These are phyloP conservation scores for Coendou prehensilis DNA, from an alignment of 2,797 vertebrate genomes.

Conservation along the genomic window DNA sequence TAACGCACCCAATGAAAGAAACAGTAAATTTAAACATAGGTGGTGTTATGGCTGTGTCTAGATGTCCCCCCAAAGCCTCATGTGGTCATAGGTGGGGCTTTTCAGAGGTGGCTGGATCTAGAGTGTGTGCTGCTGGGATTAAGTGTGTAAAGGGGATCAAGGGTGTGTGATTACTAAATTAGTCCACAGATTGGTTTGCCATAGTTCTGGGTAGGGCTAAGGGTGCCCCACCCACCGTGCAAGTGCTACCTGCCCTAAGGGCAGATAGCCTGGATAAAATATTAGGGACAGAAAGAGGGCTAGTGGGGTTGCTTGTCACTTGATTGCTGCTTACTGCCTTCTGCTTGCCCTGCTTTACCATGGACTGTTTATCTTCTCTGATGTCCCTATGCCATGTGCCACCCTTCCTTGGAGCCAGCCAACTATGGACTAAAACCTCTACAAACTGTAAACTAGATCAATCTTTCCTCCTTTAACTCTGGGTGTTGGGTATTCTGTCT, in stretches of 20 bases:
- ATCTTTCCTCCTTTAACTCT: neutral
- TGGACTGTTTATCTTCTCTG: neutral
- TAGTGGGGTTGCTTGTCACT: neutral
- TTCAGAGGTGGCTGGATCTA: neutral
- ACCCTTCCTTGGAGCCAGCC: neutral
- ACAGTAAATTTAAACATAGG: neutral
- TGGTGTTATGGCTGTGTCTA: neutral
- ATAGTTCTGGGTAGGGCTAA: neutral
- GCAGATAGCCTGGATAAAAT: neutral
- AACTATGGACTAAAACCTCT: neutral
- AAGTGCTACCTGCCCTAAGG: neutral
- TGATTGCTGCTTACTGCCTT: neutral
- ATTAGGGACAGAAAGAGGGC: neutral
- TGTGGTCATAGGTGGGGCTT: neutral
- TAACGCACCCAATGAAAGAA: neutral
- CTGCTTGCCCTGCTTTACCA: neutral
- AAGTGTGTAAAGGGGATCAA: neutral
- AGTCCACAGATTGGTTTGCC: neutral
- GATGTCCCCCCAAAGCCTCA: neutral
- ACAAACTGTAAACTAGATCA: neutral
- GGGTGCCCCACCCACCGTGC: neutral
- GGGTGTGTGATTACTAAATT: neutral
- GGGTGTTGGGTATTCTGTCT: neutral
- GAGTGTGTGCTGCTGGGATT: neutral
- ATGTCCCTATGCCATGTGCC: neutral